phyloP scores from a whole-genome alignment of 1,140 invertebrate genomes.

The Paraescarpia echinospica region DNA sequence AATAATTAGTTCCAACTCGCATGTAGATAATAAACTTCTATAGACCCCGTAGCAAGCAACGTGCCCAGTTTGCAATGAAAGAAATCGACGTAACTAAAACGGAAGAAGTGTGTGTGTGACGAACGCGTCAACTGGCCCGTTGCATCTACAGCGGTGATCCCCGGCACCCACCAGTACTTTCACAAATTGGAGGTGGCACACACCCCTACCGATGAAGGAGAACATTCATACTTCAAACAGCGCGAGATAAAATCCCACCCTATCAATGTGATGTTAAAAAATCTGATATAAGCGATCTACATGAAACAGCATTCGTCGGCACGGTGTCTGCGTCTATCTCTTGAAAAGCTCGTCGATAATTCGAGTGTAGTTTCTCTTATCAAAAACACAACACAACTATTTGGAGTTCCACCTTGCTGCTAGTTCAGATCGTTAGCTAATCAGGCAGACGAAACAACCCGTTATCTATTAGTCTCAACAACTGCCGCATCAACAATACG shows the following conservation, averaged over 20 bases:
- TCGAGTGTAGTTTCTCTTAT: background rate
- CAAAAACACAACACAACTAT: background rate
- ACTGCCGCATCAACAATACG: background rate
- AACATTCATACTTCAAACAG: background rate
- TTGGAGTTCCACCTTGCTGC: background rate
- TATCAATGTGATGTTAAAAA: background rate
- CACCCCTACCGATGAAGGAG: too few relatives aligned
- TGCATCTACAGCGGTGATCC: too few relatives aligned
- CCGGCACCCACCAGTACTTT: too few relatives aligned
- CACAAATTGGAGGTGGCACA: too few relatives aligned
- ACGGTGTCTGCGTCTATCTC: background rate
- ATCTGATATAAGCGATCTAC: background rate
- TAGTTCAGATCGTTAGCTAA: background rate
- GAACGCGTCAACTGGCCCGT: too few relatives aligned
- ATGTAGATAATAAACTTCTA: too few relatives aligned
- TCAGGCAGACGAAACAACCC: background rate
- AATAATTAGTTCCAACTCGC: too few relatives aligned
- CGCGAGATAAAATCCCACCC: too few relatives aligned
- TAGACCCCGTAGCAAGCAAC: too few relatives aligned
- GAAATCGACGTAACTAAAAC: background rate
- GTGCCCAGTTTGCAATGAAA: background rate
- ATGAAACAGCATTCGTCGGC: background rate
- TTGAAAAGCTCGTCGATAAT: background rate
- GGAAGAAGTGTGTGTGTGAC: too few relatives aligned
- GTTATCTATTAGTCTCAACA: background rate